These are phyloP conservation scores for Connochaetes taurinus DNA, from an alignment of 2,113 vertebrate species.

Conservation along the genomic window DNA sequence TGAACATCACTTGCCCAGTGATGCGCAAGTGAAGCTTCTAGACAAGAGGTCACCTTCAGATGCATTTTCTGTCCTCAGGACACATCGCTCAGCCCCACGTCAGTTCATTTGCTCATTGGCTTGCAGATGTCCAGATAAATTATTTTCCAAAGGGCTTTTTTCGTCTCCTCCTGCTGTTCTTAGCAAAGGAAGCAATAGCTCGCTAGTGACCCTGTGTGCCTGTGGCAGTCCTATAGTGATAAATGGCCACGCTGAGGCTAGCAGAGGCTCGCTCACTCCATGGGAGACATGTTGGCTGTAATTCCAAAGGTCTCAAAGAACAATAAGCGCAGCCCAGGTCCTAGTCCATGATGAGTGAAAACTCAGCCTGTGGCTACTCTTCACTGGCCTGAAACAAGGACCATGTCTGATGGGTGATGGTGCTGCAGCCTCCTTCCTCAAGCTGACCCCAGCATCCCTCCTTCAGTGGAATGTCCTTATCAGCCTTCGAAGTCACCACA, in stretches of 20 bases:
- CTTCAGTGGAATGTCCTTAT: background rate
- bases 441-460: background rate
- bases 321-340: background rate
- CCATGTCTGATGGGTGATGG: background rate
- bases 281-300: background rate
- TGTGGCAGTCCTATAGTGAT: background rate
- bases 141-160: background rate
- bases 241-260: background rate
- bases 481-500: background rate
- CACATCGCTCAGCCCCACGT: background rate
- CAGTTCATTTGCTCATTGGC: background rate
- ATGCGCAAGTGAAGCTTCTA: background rate
- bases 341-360: background rate
- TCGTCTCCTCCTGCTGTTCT: background rate
- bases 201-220: background rate
- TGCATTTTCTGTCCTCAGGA: background rate
- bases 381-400: background rate
- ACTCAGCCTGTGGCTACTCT: accelerated
- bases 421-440: background rate
- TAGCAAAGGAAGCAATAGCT: background rate
- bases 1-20: background rate
- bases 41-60: background rate
- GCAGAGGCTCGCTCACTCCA: background rate
- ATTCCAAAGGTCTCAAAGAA: background rate
- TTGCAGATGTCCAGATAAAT: background rate